phyloP scores from a whole-genome alignment of 1,140 invertebrate species.

The Caenorhabditis tropicalis region DNA sequence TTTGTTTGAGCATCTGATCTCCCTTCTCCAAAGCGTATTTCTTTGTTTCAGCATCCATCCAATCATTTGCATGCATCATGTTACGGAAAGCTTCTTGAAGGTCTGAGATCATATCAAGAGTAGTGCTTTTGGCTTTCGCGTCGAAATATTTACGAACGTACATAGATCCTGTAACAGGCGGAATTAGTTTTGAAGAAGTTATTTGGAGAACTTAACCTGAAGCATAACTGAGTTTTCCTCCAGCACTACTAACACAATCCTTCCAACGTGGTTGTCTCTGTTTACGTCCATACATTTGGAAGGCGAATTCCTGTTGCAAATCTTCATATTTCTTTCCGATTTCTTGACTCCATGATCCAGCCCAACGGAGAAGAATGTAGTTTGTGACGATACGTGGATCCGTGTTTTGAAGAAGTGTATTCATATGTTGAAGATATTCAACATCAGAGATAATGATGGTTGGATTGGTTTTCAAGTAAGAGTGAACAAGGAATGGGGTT shows the following conservation, averaged over 20 bases:
- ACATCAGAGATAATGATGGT: constrained; percentile 57
- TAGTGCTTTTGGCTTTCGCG: constrained; percentile 73
- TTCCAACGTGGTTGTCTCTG: constrained; percentile 70
- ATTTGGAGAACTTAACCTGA: too few relatives aligned
- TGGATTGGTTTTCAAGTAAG: constrained; percentile 50
- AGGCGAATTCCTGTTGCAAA: constrained; percentile 58
- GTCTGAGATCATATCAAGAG: constrained; percentile 81
- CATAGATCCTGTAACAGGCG: constrained; percentile 74
- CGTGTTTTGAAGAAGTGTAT: constrained; percentile 46
- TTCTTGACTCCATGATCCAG: constrained; percentile 45
- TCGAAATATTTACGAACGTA: constrained; percentile 75
- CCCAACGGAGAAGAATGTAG: constrained; percentile 58
- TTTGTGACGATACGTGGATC: constrained; percentile 51
- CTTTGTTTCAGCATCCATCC: constrained; percentile 88
- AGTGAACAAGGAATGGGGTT: constrained; percentile 37
- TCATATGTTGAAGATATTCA: constrained; percentile 55
- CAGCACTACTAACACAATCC: too few relatives aligned
- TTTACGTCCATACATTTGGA: constrained; percentile 68
- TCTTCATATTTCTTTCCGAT: constrained; percentile 61
- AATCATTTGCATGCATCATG: constrained; percentile 82
- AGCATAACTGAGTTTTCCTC: too few relatives aligned
- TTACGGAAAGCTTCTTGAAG: constrained; percentile 85
- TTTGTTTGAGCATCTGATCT: constrained; percentile 74
- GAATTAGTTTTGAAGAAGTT: constrained; percentile 71
- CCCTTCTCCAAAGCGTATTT: constrained; percentile 79